Base-by-base conservation (phyloP, 2,113 vertebrate species). In the Chloropsis hardwickii region DNA sequence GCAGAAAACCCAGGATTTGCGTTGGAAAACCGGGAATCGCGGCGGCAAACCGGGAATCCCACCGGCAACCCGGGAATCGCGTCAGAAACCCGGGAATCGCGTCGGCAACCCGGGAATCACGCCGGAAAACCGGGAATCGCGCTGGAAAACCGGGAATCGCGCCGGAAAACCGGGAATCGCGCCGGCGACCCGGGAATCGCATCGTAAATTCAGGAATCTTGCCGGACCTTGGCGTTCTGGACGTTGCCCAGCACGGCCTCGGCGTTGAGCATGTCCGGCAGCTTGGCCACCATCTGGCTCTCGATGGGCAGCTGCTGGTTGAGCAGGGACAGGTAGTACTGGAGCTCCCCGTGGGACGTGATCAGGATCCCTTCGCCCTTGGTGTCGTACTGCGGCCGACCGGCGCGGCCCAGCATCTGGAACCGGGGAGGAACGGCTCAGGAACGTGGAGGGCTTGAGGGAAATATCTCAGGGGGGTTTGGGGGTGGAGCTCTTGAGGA, bases 101-200 rank as follows among this genome's bases (percentile, higher is more conserved):
- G n/a, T n/a, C n/a, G n/a, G n/a, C n/a, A n/a, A n/a, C n/a, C n/a
- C n/a, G n/a, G n/a, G n/a, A n/a, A n/a, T n/a, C n/a, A n/a, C n/a
- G n/a, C n/a, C n/a, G n/a, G n/a, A n/a, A n/a, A n/a, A n/a, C n/a
- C n/a, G n/a, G n/a, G n/a, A n/a, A n/a, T n/a, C n/a, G n/a, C n/a
- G n/a, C n/a, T n/a, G n/a, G n/a, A n/a, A n/a, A n/a, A n/a, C n/a
- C n/a, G n/a, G n/a, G n/a, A n/a, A 33, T 33, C 12, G 40, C 11
- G 40, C 40, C 0, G 6, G 42, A 35, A 58, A 45, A 29, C 0
- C 2, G 0, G 71, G 54, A 47, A 47, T 29, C 3, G 5, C n/a
- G n/a, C n/a, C n/a, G n/a, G n/a, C n/a, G n/a, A n/a, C n/a, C n/a
- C n/a, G n/a, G n/a, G n/a, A n/a, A n/a, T n/a, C n/a, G n/a, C n/a